Base-by-base conservation (phyloP, 2,113 vertebrate genomes). In the Phalacrocorax brasilianus region DNA sequence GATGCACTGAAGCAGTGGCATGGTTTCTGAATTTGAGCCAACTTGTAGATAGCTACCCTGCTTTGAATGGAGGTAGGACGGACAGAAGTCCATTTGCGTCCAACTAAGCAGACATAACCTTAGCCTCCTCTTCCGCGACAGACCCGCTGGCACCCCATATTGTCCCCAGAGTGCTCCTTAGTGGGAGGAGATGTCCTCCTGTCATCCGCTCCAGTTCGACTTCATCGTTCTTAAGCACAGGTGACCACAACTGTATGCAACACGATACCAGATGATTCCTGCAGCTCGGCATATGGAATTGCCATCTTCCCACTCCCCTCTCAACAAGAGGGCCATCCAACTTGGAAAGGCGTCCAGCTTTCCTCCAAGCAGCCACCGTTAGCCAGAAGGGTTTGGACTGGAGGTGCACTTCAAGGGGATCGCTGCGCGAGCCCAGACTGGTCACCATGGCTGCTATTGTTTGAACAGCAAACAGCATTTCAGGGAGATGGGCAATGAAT, bases 381-480 rank as follows among this genome's bases (percentile, higher is more conserved):
- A 85, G 56, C 53, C 65, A 59, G 83, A 73, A 56, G 11, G 22
- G 40, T 67, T 53, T 87, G 62, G 78, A 45, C 58, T 30, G 45
- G 73, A 94, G n/a, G 24, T 44, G 53, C 1, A 2, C 49, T 77
- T 50, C 50, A 50, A 0, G 0, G 11, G 26, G 73, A 70, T 11
- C 4, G 2, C 61, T 33, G 32, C 1, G 2, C 3, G 2, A 89
- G 66, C 30, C 71, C 74, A 73, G 27, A 56, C 9, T 1, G 0
- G 72, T 80, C 63, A 59, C 85, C 82, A 59, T 9, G 80, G 68
- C 47, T 95, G 56, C 91, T 83, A 12, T 9, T 61, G 55, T 76
- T 59, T 80, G 45, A 73, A 55, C 18, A 83, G 63, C 67, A 96
- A 82, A 81, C 65, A 68, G 19, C 2, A 11, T 20, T 63, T 63